Percentiles rank a stretch among this genome's conserved stretches.
Evolutionary conservation across 2,113 vertebrate species (phyloP).

Genomic region (Cephalopterus ornatus): DNA sequence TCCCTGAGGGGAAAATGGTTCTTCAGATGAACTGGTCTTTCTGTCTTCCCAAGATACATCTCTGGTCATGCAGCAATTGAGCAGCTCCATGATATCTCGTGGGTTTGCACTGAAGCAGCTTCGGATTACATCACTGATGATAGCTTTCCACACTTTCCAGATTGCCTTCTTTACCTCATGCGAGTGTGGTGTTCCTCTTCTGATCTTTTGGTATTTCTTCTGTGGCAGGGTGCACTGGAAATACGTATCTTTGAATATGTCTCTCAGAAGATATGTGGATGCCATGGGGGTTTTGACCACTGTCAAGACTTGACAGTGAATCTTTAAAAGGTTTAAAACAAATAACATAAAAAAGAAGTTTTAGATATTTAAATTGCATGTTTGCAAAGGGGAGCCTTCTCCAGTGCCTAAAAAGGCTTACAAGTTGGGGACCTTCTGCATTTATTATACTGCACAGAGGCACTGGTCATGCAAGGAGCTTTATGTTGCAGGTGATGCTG

Average conservation of each 20-base stretch:
- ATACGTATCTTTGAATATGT: neutral
- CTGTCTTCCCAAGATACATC: neutral
- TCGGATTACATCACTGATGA: neutral
- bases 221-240: rapidly evolving
- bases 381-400: neutral
- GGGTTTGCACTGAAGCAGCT: neutral
- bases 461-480: neutral
- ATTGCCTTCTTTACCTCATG: neutral
- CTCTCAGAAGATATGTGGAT: neutral
- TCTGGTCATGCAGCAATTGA: rapidly evolving
- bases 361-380: neutral
- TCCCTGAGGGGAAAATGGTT: neutral
- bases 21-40: neutral
- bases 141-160: neutral
- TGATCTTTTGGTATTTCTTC: neutral
- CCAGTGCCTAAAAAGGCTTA: neutral
- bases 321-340: neutral
- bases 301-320: neutral
- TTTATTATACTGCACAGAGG: neutral
- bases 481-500: neutral
- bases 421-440: neutral
- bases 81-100: neutral
- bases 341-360: neutral
- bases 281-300: neutral
- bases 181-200: neutral